These are phyloP conservation scores for Calameuta filiformis DNA, from an alignment of 2,888 invertebrate genomes.

Conservation along the genomic window DNA sequence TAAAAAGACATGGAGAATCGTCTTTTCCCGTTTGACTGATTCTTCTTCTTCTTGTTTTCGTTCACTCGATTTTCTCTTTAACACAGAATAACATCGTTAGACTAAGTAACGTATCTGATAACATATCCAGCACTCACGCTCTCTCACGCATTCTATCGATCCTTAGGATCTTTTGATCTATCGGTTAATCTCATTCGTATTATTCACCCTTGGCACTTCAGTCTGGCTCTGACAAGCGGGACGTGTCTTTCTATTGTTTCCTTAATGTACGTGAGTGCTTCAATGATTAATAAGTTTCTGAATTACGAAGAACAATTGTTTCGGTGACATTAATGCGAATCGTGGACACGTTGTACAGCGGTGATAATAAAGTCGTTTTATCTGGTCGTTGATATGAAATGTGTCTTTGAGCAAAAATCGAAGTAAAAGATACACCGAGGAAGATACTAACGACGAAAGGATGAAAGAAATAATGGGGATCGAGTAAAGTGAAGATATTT, in stretches of 20 bases:
- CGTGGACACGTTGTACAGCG: slow-evolving; percentile 16
- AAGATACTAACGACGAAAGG: not conserved
- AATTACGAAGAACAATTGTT: too few relatives aligned
- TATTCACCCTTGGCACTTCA: not conserved
- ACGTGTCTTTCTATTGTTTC: not conserved
- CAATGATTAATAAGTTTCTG: not conserved
- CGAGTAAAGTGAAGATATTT: not conserved
- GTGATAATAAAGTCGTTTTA: slow-evolving; percentile 5
- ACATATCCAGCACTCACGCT: slow-evolving; percentile 22
- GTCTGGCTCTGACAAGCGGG: not conserved
- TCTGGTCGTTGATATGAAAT: slow-evolving; percentile 38
- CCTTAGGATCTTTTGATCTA: not conserved
- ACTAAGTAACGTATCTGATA: slow-evolving; percentile 21
- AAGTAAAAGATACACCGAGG: slow-evolving; percentile 5
- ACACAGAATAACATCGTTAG: slow-evolving; percentile 28
- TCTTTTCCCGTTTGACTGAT: slow-evolving; percentile 1
- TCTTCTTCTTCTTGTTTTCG: slow-evolving; percentile 32
- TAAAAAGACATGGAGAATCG: not conserved
- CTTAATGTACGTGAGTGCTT: not conserved
- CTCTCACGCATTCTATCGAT: not conserved
- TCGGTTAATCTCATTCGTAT: not conserved
- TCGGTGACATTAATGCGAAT: slow-evolving; percentile 18
- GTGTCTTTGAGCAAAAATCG: slow-evolving; percentile 40
- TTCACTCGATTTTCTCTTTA: slow-evolving; percentile 21
- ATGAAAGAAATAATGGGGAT: not conserved